phyloP scores from a whole-genome alignment of 1,140 invertebrate species.

The Rhizoglyphus robini region DNA sequence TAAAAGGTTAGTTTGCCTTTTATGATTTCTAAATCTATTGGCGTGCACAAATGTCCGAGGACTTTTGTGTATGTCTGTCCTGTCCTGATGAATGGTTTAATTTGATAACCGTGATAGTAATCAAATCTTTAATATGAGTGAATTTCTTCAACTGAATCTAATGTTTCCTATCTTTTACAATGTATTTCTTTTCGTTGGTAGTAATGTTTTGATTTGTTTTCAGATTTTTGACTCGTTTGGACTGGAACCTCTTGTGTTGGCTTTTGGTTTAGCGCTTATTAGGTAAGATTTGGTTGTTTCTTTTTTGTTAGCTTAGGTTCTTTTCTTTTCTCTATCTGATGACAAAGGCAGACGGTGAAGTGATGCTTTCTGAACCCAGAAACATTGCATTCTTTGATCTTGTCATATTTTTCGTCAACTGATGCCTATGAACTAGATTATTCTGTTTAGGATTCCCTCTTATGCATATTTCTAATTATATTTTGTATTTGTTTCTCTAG shows the following conservation, averaged over 20 bases:
- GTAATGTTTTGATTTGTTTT: not conserved
- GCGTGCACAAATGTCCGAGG: too few relatives aligned
- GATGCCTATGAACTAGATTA: not conserved
- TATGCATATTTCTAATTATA: not conserved
- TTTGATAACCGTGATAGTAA: constrained; percentile 3
- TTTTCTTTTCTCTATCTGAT: not conserved
- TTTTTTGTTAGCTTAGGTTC: too few relatives aligned
- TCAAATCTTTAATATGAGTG: not conserved
- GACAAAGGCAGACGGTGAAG: constrained; percentile 12
- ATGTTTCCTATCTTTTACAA: not conserved
- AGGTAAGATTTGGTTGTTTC: too few relatives aligned
- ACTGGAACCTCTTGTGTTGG: not conserved
- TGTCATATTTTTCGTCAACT: constrained; percentile 13
- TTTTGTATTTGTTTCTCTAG: too few relatives aligned
- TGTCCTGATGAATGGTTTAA: constrained; percentile 7
- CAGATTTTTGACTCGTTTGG: not conserved
- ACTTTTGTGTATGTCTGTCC: too few relatives aligned
- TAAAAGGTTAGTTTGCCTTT: too few relatives aligned
- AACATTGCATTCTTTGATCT: not conserved
- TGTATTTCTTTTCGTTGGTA: not conserved
- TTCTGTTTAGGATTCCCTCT: not conserved
- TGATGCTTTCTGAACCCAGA: not conserved
- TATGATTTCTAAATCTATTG: too few relatives aligned
- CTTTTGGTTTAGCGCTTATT: too few relatives aligned
- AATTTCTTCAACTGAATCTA: constrained; percentile 16